Percentiles rank a stretch among this genome's conserved stretches.
Evolutionary conservation across 2,113 vertebrate genomes (phyloP).

Genomic region (Polyodon spathula): DNA sequence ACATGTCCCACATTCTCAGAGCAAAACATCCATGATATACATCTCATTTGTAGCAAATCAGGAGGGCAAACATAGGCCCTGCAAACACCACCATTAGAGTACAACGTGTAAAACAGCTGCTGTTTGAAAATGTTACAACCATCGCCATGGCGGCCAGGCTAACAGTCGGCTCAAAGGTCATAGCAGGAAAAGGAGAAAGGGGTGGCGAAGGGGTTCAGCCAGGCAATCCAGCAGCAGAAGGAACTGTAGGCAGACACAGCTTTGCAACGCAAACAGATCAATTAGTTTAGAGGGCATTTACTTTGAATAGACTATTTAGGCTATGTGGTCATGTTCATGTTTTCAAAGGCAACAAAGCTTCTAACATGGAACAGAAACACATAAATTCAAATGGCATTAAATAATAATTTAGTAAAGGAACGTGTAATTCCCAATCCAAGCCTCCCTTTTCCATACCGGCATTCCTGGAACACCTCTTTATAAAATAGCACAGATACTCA

Average conservation of each 20-base stretch:
- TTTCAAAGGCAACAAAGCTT: no score
- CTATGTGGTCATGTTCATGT: not conserved
- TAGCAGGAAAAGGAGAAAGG: constrained; percentile 16
- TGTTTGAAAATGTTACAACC: constrained; percentile 35
- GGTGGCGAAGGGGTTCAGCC: constrained; percentile 18
- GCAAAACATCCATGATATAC: constrained; percentile 12
- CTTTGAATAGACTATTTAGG: constrained; percentile 24
- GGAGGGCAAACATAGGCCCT: constrained; percentile 45
- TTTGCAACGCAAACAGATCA: constrained; percentile 48
- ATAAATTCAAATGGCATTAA: no score
- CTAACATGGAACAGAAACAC: no score
- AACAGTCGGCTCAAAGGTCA: constrained; percentile 38
- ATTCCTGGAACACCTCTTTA: no score
- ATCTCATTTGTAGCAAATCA: constrained; percentile 35
- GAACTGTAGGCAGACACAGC: constrained; percentile 52
- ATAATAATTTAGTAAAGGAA: no score
- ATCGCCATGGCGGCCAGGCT: constrained; percentile 46
- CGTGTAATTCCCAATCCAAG: no score
- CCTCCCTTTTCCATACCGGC: no score
- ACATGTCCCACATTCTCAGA: constrained; percentile 24
- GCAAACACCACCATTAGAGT: constrained; percentile 39
- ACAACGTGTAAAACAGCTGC: constrained; percentile 50
- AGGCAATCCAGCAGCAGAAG: constrained; percentile 35
- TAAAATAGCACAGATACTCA: no score
- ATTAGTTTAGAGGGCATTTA: constrained; percentile 60